Percentiles rank a stretch among this genome's conserved stretches.
These are phyloP conservation scores for Siniperca scherzeri DNA, from an alignment of 2,797 vertebrate genomes.

Conservation along the genomic window DNA sequence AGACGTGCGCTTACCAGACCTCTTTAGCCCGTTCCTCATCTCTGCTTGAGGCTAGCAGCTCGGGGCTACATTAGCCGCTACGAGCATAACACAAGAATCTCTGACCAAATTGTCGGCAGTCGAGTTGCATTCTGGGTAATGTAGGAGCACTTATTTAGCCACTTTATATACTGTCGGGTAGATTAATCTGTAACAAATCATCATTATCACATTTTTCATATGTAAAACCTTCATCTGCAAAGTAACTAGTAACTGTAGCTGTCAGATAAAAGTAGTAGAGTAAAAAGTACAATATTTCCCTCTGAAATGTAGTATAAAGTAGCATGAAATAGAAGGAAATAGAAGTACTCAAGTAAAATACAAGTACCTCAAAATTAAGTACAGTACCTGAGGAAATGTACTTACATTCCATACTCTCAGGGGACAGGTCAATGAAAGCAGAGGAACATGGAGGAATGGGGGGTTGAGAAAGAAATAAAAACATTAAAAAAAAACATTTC, in stretches of 20 bases:
- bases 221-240: neutral
- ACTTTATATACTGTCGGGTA: neutral
- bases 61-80: neutral
- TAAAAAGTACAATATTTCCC: neutral
- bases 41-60: neutral
- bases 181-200: neutral
- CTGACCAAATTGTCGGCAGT: neutral
- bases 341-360: neutral
- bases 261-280: neutral
- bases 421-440: neutral
- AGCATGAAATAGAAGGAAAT: neutral
- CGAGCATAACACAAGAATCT: neutral
- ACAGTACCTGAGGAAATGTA: neutral
- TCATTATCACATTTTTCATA: neutral
- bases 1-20: neutral
- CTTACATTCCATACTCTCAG: too few relatives aligned
- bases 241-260: neutral
- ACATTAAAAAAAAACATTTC: constrained; percentile 16
- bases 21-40: neutral
- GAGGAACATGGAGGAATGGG: neutral
- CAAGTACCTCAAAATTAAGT: neutral
- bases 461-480: constrained; percentile 9
- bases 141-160: neutral
- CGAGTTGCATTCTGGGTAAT: constrained; percentile 4
- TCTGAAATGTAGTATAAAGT: neutral